Percentiles rank a stretch among this genome's conserved stretches.
Conservation (phyloP, 2,797 vertebrate genomes). For the Leptoclinus maculatus region DNA sequence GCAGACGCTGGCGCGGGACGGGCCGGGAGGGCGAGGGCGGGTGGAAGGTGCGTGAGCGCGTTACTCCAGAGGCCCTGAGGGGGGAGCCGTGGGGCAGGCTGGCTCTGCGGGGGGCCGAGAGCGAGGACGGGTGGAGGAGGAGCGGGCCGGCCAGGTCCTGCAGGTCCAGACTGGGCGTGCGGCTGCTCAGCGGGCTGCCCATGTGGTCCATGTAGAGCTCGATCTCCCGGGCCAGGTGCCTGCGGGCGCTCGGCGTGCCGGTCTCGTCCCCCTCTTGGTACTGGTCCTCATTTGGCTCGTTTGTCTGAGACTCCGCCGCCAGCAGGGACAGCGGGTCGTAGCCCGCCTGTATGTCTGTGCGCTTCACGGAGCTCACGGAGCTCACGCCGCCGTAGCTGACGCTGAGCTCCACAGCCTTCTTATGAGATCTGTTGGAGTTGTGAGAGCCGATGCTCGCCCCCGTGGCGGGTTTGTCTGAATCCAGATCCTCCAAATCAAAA, state of each 20-base stretch:
- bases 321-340: slow-evolving; percentile 91
- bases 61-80: slow-evolving; percentile 75
- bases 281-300: slow-evolving; percentile 70
- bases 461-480: slow-evolving; percentile 78
- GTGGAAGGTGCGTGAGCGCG: slow-evolving; percentile 89
- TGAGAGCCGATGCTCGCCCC: neutral
- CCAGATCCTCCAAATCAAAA: slow-evolving; percentile 95
- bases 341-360: slow-evolving; percentile 89
- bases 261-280: slow-evolving; percentile 67
- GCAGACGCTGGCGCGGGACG: slow-evolving; percentile 84
- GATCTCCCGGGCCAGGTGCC: slow-evolving; percentile 93
- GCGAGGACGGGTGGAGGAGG: slow-evolving; percentile 65
- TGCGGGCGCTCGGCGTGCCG: slow-evolving; percentile 49
- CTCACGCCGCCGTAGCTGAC: slow-evolving; percentile 53
- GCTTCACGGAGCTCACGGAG: slow-evolving; percentile 78
- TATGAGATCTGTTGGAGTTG: slow-evolving; percentile 14
- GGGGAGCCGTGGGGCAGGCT: slow-evolving; percentile 87
- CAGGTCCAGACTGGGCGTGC: slow-evolving; percentile 90
- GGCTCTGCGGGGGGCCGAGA: slow-evolving; percentile 66
- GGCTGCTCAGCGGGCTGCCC: slow-evolving; percentile 92
- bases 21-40: slow-evolving; percentile 85
- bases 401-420: slow-evolving; percentile 55
- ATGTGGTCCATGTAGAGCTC: slow-evolving; percentile 95
- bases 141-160: slow-evolving; percentile 80
- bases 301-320: slow-evolving; percentile 81